Evolutionary conservation across 2,888 invertebrate species (phyloP).

Genomic region (Salpingus planirostris): DNA sequence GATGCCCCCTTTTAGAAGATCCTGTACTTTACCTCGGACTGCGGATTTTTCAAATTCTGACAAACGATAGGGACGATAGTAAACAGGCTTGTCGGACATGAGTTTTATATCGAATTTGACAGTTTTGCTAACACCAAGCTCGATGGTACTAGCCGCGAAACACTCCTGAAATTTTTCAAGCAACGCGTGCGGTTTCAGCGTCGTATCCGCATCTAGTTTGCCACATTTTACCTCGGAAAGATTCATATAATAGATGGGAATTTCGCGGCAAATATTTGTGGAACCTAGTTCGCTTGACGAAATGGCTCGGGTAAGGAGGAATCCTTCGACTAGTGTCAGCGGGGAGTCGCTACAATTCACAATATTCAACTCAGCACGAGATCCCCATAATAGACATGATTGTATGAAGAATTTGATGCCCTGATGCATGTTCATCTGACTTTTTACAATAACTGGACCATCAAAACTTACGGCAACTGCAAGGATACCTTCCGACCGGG

Average conservation of each 20-base stretch:
- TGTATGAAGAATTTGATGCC: neutral
- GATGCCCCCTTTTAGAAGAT: slow-evolving; percentile 6
- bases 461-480: neutral
- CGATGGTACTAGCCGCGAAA: slow-evolving; percentile 7
- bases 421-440: neutral
- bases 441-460: neutral
- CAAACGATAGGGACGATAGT: slow-evolving; percentile 9
- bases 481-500: neutral
- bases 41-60: slow-evolving; percentile 6
- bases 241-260: too few relatives aligned
- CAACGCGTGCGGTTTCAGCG: slow-evolving; percentile 2
- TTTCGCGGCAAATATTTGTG: too few relatives aligned
- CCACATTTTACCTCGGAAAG: too few relatives aligned
- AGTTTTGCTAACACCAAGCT: slow-evolving; percentile 7
- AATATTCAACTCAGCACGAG: neutral
- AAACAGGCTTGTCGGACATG: slow-evolving; percentile 10
- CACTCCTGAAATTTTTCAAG: slow-evolving; percentile 2
- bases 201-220: too few relatives aligned
- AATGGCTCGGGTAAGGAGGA: neutral
- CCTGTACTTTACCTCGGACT: slow-evolving; percentile 6
- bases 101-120: too few relatives aligned
- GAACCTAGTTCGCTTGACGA: too few relatives aligned
- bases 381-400: neutral
- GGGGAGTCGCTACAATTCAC: neutral
- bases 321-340: neutral